phyloP scores from a whole-genome alignment of 2,888 invertebrate species.

The Drosophila eohydei region DNA sequence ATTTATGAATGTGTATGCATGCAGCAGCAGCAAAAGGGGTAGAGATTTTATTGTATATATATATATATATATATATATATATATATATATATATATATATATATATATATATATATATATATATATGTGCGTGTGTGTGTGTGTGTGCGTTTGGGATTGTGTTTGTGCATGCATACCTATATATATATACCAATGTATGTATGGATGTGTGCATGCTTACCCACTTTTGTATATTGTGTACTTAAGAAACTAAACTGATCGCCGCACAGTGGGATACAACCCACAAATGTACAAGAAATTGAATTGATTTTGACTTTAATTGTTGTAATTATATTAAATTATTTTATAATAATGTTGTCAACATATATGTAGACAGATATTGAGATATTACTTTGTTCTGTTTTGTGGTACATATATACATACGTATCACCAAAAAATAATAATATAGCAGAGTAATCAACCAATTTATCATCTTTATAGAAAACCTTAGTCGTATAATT shows the following conservation, averaged over 20 bases:
- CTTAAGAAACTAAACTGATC: slow-evolving; percentile 32
- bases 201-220: slow-evolving; percentile 6
- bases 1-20: slow-evolving; percentile 2
- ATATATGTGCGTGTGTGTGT: slow-evolving; percentile 2
- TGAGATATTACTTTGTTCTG: no score
- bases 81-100: neutral
- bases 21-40: slow-evolving; percentile 3
- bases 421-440: no score
- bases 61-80: neutral
- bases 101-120: neutral
- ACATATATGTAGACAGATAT: neutral
- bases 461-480: no score
- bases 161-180: slow-evolving; percentile 4
- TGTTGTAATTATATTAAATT: neutral
- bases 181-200: slow-evolving; percentile 2
- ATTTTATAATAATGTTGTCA: neutral
- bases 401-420: no score
- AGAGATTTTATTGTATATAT: neutral
- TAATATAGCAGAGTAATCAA: no score
- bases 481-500: no score
- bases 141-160: neutral
- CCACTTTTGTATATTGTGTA: slow-evolving; percentile 12
- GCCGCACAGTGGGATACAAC: slow-evolving; percentile 26
- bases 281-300: neutral
- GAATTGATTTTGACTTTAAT: neutral